Evolutionary conservation across 92 coral and sea anemone genomes (phyloP).

Genomic region (Phenganax stokvisi): DNA sequence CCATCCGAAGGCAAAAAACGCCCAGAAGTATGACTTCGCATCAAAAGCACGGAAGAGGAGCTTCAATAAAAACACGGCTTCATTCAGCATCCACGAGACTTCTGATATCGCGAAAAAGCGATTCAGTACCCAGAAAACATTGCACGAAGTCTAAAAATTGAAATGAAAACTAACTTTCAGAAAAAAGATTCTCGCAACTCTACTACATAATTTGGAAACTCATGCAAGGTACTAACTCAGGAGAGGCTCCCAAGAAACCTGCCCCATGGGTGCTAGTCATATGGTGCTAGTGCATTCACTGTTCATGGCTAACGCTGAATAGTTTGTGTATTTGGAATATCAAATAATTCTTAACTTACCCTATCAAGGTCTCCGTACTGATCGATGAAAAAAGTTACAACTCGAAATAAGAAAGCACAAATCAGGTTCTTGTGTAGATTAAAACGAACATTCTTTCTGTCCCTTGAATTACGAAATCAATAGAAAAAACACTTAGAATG

Average conservation of each 20-base stretch:
- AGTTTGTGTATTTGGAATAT: too few species aligned
- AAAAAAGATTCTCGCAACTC: too few species aligned
- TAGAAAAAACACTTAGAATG: neutral
- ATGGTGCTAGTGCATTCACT: too few species aligned
- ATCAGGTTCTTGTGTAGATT: constrained; percentile 38
- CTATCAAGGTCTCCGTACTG: constrained; percentile 13
- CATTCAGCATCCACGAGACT: constrained; percentile 38
- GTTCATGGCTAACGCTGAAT: too few species aligned
- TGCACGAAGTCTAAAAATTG: constrained; percentile 19
- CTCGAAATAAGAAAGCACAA: constrained; percentile 17
- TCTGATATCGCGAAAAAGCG: constrained; percentile 31
- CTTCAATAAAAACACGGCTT: constrained; percentile 35
- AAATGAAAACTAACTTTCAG: neutral
- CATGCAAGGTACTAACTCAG: neutral
- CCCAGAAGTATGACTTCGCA: constrained; percentile 37
- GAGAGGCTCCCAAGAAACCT: neutral
- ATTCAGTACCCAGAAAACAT: constrained; percentile 33
- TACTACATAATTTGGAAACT: neutral
- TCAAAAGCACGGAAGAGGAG: constrained; percentile 37
- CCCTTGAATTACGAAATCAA: neutral
- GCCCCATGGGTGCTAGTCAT: too few species aligned
- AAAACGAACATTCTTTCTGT: constrained; percentile 33
- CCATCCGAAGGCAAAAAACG: constrained; percentile 39
- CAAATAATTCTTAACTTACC: neutral
- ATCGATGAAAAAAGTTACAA: constrained; percentile 30